These are phyloP conservation scores for Poecilus cupreus DNA, from an alignment of 2,888 invertebrate species.

Conservation along the genomic window DNA sequence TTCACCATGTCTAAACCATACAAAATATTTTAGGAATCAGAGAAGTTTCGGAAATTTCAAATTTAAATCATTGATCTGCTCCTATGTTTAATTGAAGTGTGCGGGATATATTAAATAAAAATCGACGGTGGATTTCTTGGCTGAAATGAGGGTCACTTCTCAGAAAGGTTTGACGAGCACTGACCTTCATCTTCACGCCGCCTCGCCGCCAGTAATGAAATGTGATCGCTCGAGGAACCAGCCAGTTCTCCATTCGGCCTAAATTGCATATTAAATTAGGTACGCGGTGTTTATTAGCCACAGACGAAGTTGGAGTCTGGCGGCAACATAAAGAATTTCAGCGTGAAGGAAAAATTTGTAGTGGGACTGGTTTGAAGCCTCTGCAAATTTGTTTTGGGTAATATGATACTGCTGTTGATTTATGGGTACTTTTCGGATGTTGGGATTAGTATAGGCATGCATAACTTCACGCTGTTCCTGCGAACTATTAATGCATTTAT, in stretches of 20 bases:
- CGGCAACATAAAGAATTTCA: conserved; percentile 27
- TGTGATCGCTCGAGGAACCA: conserved; percentile 53
- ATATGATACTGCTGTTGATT: conserved; percentile 28
- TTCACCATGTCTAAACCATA: too few species aligned
- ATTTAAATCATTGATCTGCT: too few species aligned
- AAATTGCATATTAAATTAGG: conserved; percentile 59
- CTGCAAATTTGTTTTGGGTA: conserved; percentile 25
- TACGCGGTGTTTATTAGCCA: conserved; percentile 43
- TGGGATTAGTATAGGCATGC: conserved; percentile 14
- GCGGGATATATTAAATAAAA: too few species aligned
- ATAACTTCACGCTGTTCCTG: conserved; percentile 13
- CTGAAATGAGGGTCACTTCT: too few species aligned
- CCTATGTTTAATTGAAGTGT: too few species aligned
- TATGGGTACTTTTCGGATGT: conserved; percentile 26
- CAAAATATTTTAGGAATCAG: too few species aligned
- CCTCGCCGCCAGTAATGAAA: conserved; percentile 30
- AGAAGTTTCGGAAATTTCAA: too few species aligned
- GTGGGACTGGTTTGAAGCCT: background rate
- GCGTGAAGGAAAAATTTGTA: conserved; percentile 41
- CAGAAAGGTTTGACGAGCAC: too few species aligned
- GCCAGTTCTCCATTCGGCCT: conserved; percentile 51
- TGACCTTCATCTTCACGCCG: background rate
- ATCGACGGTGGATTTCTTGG: too few species aligned
- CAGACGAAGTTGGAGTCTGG: background rate
- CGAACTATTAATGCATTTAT: conserved; percentile 26